phyloP scores from a whole-genome alignment of 2,888 invertebrate genomes.

The Amphipyra berbera region DNA sequence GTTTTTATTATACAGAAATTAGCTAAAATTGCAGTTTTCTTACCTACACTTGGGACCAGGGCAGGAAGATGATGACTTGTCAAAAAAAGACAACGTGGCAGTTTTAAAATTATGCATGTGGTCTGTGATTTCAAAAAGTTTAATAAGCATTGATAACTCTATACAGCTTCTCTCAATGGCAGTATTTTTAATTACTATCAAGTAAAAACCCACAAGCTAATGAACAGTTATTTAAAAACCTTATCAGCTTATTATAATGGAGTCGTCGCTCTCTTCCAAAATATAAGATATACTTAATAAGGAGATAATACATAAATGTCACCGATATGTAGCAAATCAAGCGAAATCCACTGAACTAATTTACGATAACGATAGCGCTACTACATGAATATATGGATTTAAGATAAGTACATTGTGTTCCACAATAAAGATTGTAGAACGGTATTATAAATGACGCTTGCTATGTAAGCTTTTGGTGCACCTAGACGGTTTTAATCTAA shows the following conservation, averaged over 20 bases:
- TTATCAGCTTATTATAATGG: constrained; percentile 4
- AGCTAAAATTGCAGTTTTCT: too few relatives aligned
- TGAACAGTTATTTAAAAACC: background rate
- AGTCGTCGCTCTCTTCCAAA: background rate
- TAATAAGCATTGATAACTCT: too few relatives aligned
- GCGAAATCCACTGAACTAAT: constrained; percentile 42
- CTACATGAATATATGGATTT: background rate
- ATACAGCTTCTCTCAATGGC: too few relatives aligned
- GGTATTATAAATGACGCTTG: background rate
- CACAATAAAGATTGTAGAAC: constrained; percentile 14
- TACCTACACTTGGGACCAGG: too few relatives aligned
- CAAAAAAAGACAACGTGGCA: too few relatives aligned
- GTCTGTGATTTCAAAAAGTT: too few relatives aligned
- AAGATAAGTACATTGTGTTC: constrained; percentile 11
- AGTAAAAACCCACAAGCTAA: too few relatives aligned
- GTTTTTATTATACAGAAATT: too few relatives aligned
- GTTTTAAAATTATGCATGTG: too few relatives aligned
- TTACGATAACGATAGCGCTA: constrained; percentile 14
- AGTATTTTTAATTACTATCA: too few relatives aligned
- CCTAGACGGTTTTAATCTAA: background rate
- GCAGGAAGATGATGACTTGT: too few relatives aligned
- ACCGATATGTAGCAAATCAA: constrained; percentile 6
- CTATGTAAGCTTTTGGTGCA: background rate
- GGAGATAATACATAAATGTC: too few relatives aligned
- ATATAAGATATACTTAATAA: constrained; percentile 8